Base-by-base conservation (phyloP, 2,797 vertebrate species). In the Ctenosaura bakeri region DNA sequence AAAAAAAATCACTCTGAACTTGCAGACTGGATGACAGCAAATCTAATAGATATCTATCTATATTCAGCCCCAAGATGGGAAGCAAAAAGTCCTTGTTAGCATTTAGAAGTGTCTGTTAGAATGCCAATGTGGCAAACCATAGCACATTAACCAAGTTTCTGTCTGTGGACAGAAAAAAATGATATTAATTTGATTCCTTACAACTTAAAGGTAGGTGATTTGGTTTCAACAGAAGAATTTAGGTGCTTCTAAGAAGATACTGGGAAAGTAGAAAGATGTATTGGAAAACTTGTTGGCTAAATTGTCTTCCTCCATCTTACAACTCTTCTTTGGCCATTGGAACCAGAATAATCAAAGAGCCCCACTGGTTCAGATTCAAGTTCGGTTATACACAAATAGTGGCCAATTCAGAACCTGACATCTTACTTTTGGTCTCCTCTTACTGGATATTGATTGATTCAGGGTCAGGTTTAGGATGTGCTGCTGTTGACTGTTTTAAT, bases 11-110 rank as follows among this genome's bases (percentile, higher is more conserved):
- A 82, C 32, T 78, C 77, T 89, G 38, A 89, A 94, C 92, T 76
- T 93, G 92, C 90, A 87, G 74, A 94, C 92, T 91, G 79, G 91
- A 92, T 91, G 89, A 66, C 59, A 54, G 42, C 29, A 89, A 89
- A 35, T 46, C 82, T 89, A 84, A 78, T 16, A 77, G 32, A 64
- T 66, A 76, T 38, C 52, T 78, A 10, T 77, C 56, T 29, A 88
- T 32, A 86, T 46, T 83, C 26, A 59, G 74, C 8, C 81, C 91
- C 42, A 85, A 85, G 86, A 93, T 35, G 77, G 86, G 24, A 74
- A 76, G 59, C 50, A 84, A 26, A 9, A 56, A 80, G 10, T 42
- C 46, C 22, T 86, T 42, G 10, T 71, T 62, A 71, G 62, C 64
- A 38, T 38, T 77, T 88, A 84, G 5, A 29, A 71, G 38, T 69